Evolutionary conservation across 2,888 invertebrate species (phyloP), one percentile per base, ranked within the genome.

Genomic region (Scaeva pyrastri): DNA sequence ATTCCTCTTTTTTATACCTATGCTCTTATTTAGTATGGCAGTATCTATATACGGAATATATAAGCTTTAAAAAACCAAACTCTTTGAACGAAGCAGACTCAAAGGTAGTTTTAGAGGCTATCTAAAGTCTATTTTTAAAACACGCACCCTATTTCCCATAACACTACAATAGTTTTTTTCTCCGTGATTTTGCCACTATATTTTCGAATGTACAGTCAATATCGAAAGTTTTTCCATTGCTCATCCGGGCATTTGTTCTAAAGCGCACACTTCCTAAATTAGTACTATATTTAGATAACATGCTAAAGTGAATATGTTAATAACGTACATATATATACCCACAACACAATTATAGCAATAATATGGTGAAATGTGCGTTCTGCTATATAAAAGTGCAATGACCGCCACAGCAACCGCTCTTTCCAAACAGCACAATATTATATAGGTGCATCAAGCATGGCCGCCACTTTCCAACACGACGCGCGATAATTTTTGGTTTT

Each of bases 321-420:
- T 66, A 75, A 71, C 58, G 70, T 39, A 58, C 16, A 58, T 31
- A 36, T 12, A 10, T n/a, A n/a, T n/a, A n/a, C n/a, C n/a, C 39
- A 41, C 36, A 58, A 62, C 48, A 56, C 45, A 48, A 39, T 72
- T 16, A 45, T 19, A 48, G 50, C 48, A 60, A 50, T 50, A 58
- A 68, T 41, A 74, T 73, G 72, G 75, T 84, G 84, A 84, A 81
- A 58, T 58, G 26, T 41, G 62, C 43, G 43, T 73, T 76, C 76
- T 73, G 85, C 81, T 64, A n/a, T n/a, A n/a, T n/a, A 86, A 81
- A 86, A 86, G 85, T 81, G 85, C 85, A 86, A 81, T 86, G 85
- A 86, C 85, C 85, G 85, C 85, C 76, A 85, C 76, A 81, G 68
- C 81, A 80, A 81, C 80, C 81, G 21, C 14, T 45, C 31, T 48